Conservation (phyloP, 2,888 invertebrate species). For the Galerucella pusilla region DNA sequence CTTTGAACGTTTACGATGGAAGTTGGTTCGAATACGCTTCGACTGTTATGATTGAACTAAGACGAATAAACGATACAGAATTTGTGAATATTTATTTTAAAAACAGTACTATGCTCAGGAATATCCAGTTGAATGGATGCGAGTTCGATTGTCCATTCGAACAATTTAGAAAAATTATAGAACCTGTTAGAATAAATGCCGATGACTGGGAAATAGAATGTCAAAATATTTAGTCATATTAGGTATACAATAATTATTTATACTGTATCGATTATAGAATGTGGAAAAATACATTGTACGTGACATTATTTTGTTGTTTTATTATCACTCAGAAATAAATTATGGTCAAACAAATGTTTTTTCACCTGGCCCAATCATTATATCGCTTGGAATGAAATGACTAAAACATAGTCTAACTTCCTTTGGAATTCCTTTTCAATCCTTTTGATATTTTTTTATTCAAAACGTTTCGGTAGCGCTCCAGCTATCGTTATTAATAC, state of each 20-base stretch:
- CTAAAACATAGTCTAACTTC: no score
- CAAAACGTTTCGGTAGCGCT: no score
- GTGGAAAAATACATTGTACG: not conserved
- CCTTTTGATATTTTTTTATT: no score
- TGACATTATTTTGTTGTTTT: no score
- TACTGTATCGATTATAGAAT: not conserved
- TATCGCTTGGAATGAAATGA: no score
- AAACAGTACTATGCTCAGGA: conserved; percentile 21
- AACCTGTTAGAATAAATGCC: conserved; percentile 19
- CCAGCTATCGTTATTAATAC: no score
- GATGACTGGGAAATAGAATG: conserved; percentile 32
- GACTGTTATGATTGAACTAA: conserved; percentile 75
- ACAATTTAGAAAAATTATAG: conserved; percentile 27
- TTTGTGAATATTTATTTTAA: conserved; percentile 40
- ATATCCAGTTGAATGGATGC: conserved; percentile 27
- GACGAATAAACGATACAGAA: conserved; percentile 52
- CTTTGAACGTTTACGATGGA: conserved; percentile 73
- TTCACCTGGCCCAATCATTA: no score
- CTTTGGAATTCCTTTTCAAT: no score
- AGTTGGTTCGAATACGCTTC: conserved; percentile 75
- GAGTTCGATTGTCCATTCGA: conserved; percentile 29
- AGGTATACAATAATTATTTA: not conserved
- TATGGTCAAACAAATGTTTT: no score
- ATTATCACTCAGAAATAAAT: no score
- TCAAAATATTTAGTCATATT: not conserved